Base-by-base conservation (phyloP, 2,888 invertebrate species). In the Protodeltote pygarga region DNA sequence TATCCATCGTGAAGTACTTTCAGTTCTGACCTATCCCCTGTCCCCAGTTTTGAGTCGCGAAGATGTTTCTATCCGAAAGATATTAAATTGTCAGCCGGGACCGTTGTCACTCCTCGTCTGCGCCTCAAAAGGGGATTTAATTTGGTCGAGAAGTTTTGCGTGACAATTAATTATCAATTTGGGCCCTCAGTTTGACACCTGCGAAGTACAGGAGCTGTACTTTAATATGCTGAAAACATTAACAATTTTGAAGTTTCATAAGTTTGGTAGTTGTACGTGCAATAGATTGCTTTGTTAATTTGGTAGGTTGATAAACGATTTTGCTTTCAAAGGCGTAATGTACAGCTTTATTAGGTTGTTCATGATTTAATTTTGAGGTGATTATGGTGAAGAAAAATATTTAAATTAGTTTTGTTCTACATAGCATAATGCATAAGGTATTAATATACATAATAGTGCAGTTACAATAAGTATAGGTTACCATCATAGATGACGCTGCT, bases 81-180 rank as follows among this genome's bases (percentile, higher is more conserved):
- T 90, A 91, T 91, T 90, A 91, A 89, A 90, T 89, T 89, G 91
- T 91, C 91, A 87, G 73, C 74, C 75, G 76, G 73, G 83, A 87
- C 87, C 87, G 83, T 83, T 80, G 83, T 84, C 83, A 83, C 71
- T 71, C 70, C 74, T 49, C 59, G 76, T 75, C 75, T 28, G 50
- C 41, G 75, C 82, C 82, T 84, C 84, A 81, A 78, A 83, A 87
- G 85, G 87, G 89, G 85, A 85, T 89, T 89, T 87, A 87, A 89
- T 89, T 87, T 87, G 83, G 83, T 75, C 78, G 77, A 83, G 78
- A 90, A 91, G 78, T 90, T 91, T 85, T 78, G 76, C 81, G 84
- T 81, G 83, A 88, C 89, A 89, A 89, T 91, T 92, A 90, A 91
- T 90, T 90, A 90, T 87, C 87, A 84, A 87, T 88, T 85, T 84